Evolutionary conservation across 2,113 vertebrate genomes (phyloP).

Genomic region (Terrapene triunguis): DNA sequence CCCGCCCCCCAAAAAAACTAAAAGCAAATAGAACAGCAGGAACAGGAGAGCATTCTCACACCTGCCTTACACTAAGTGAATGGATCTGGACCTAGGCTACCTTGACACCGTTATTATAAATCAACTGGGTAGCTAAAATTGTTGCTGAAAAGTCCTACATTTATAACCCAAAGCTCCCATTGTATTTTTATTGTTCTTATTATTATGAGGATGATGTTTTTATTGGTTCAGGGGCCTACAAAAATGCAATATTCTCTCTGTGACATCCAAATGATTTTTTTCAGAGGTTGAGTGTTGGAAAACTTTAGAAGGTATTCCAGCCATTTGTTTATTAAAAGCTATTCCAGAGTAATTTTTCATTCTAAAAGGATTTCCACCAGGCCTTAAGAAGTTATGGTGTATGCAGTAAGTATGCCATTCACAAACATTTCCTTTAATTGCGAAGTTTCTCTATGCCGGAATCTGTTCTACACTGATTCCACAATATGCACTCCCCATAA

Average conservation of each 20-base stretch:
- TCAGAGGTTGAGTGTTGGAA: slow-evolving; percentile 12
- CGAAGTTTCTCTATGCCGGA: slow-evolving; percentile 49
- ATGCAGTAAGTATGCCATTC: slow-evolving; percentile 27
- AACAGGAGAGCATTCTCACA: not conserved
- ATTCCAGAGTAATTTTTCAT: slow-evolving; percentile 3
- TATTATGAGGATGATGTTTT: not conserved
- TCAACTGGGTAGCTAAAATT: slow-evolving; percentile 5
- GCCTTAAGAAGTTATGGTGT: not conserved
- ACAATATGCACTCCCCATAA: not conserved
- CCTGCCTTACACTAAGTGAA: not conserved
- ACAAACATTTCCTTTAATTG: slow-evolving; percentile 30
- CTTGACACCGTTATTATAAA: not conserved
- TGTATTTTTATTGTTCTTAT: not conserved
- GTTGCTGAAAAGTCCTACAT: slow-evolving; percentile 23
- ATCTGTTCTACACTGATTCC: slow-evolving; percentile 19
- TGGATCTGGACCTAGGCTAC: not conserved
- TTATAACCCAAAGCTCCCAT: not conserved
- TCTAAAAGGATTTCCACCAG: slow-evolving; percentile 35
- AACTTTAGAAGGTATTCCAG: slow-evolving; percentile 31
- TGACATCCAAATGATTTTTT: not conserved
- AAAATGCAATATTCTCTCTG: not conserved
- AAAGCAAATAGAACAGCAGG: not conserved
- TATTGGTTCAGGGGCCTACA: not conserved
- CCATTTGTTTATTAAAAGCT: not conserved
- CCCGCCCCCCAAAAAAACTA: not conserved